Base-by-base conservation (phyloP, 1,140 invertebrate species). In the Maniola jurtina region DNA sequence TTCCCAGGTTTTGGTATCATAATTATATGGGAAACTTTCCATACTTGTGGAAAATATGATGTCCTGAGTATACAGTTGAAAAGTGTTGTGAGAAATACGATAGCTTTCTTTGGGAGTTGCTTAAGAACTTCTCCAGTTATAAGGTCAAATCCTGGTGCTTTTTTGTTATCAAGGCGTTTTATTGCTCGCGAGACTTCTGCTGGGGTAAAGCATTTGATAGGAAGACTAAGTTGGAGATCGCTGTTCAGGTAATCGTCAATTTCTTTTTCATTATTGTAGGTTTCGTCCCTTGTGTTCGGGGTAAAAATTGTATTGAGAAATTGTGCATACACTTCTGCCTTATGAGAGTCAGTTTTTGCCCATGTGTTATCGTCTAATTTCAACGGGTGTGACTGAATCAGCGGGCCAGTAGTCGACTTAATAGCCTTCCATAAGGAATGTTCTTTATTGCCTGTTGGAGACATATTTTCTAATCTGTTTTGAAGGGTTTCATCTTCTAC, bases 341-440 rank as follows among this genome's bases (percentile, higher is more conserved):
- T 25, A 25, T 25, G 25, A 25, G 25, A 25, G 10, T 38, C 38
- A 9, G 7, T 38, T 11, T 11, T 38, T 9, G 38, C 38, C 38
- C 38, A 38, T 7, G 38, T 38, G 10, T 11, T 11, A 38, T 38
- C 38, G 6, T 38, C 38, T 1, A 38, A 6, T 38, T 38, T 38
- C 10, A 38, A 6, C 7, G 38, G 38, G 10, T 38, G 38, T 38
- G 7, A 11, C 6, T 7, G 38, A 38, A 11, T 1, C 10, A 3
- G 7, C 7, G 38, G 38, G 7, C 7, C 38, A 9, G 38, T 11
- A 38, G 7, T 38, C 10, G 38, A 38, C 10, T 38, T 38, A 9
- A 38, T 14, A 6, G 45, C 45, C 36, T 78, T 78, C 67, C 64
- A 75, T 1, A 78, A 52, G 4, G 71, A 72, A 34, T 76, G 73